These are phyloP conservation scores for Caenorhabditis becei DNA, from an alignment of 2,888 invertebrate species.

Conservation along the genomic window DNA sequence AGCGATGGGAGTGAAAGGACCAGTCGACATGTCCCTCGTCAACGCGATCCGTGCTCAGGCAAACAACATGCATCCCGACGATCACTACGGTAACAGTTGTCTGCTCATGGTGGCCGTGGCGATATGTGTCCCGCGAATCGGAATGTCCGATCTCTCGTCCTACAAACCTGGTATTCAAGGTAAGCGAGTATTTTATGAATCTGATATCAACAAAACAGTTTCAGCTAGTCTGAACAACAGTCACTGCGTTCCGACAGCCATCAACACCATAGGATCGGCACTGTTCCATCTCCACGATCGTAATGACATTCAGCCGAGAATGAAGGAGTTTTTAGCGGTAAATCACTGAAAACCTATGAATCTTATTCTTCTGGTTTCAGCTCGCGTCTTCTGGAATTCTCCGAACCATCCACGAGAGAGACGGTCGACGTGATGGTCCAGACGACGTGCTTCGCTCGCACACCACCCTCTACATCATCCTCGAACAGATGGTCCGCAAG, in stretches of 20 bases:
- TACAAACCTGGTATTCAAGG: constrained; percentile 67
- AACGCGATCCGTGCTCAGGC: constrained; percentile 90
- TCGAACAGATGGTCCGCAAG: constrained; percentile 97
- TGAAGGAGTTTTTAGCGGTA: constrained; percentile 92
- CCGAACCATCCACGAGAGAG: constrained; percentile 91
- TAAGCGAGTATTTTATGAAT: constrained; percentile 20
- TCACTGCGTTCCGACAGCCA: constrained; percentile 97
- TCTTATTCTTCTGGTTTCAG: constrained; percentile 82
- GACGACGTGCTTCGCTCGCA: constrained; percentile 95
- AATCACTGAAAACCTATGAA: constrained; percentile 72
- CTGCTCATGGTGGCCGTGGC: constrained; percentile 98
- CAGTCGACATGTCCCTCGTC: constrained; percentile 95
- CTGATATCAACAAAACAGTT: too few species aligned
- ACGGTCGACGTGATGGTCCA: constrained; percentile 86
- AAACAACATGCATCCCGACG: constrained; percentile 64
- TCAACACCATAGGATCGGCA: constrained; percentile 96
- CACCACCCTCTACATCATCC: constrained; percentile 92
- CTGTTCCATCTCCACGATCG: constrained; percentile 96
- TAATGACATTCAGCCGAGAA: constrained; percentile 95
- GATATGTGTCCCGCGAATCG: constrained; percentile 95
- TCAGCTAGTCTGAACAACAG: constrained; percentile 88
- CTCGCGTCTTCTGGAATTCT: constrained; percentile 95
- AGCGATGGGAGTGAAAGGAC: constrained; percentile 93
- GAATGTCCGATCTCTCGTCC: constrained; percentile 89
- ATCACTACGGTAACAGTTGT: constrained; percentile 87